These are phyloP conservation scores for Aramus guarauna DNA, from an alignment of 2,113 vertebrate genomes.

Conservation along the genomic window DNA sequence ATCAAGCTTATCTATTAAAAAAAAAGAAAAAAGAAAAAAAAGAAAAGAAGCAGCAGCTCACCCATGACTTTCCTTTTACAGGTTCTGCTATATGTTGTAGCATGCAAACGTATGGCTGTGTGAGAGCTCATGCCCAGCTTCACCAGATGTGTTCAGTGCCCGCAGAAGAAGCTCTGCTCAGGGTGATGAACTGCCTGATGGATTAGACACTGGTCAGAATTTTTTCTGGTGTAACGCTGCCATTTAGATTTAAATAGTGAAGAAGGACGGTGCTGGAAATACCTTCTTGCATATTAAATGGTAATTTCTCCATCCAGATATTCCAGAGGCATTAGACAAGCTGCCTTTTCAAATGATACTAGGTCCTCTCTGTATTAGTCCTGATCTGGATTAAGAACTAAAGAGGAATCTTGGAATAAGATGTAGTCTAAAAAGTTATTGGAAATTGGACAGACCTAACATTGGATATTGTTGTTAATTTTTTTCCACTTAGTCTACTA, in stretches of 20 bases:
- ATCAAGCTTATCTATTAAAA: neutral
- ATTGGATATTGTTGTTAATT: neutral
- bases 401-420: neutral
- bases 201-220: neutral
- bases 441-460: neutral
- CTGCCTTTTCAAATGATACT: neutral
- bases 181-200: neutral
- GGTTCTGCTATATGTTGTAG: neutral
- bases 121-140: neutral
- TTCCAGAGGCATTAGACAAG: neutral
- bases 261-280: neutral
- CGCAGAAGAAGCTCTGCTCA: neutral
- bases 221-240: constrained; percentile 28
- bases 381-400: neutral
- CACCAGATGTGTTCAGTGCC: rapidly evolving
- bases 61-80: neutral
- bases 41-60: too few relatives aligned
- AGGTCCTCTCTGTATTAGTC: neutral
- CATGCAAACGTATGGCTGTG: neutral
- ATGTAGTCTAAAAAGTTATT: neutral
- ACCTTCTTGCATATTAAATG: neutral
- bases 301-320: neutral
- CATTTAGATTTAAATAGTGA: constrained; percentile 41
- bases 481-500: neutral
- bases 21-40: too few relatives aligned